Evolutionary conservation across 2,113 vertebrate species (phyloP), one percentile per base, ranked within the genome.

Genomic region (Ptychochromis oligacanthus): DNA sequence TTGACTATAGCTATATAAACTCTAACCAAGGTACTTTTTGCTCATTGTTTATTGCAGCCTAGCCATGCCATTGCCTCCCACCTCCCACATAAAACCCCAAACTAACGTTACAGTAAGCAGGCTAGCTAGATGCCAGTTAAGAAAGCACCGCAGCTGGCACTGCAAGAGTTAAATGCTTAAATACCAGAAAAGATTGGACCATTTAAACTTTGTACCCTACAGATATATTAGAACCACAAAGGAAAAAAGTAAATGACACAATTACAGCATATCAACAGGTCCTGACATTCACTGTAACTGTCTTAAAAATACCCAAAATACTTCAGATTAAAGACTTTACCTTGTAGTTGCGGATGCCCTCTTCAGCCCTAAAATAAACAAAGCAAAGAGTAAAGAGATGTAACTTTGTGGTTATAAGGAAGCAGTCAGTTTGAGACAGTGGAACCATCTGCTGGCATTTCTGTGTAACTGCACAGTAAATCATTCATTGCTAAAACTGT

Each of bases 331-430:
- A 31, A 59, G 56, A 43, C 38, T 34, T 91, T 95, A 96, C 96
- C 95, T 96, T 96, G 34, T 92, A 96, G 82, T 92, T 87, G 22
- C 31, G 78, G 81, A 96, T 93, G 8, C 96, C 95, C 6, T 95
- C 92, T 85, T 96, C 95, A 75, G 96, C 96, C 81, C 96, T 96
- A 88, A 75, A 90, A n/a, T n/a, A n/a, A 92, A 88, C 20, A 81
- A 81, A 88, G 79, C 2, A 2, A 72, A 62, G 2, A 76, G 6
- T 54, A 5, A 61, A 49, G 20, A 36, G 10, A 8, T 61, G 3
- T 4, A 59, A 60, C 28, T 26, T 64, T 67, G 38, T 34, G 13
- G 1, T 56, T 34, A 22, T 43, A 75, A 70, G 49, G 65, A 70
- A 22, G 12, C 24, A 65, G 18, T 22, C 15, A 6, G 10, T 38